phyloP scores from a whole-genome alignment of 1,140 invertebrate species.

The Trypoxylus dichotomus region DNA sequence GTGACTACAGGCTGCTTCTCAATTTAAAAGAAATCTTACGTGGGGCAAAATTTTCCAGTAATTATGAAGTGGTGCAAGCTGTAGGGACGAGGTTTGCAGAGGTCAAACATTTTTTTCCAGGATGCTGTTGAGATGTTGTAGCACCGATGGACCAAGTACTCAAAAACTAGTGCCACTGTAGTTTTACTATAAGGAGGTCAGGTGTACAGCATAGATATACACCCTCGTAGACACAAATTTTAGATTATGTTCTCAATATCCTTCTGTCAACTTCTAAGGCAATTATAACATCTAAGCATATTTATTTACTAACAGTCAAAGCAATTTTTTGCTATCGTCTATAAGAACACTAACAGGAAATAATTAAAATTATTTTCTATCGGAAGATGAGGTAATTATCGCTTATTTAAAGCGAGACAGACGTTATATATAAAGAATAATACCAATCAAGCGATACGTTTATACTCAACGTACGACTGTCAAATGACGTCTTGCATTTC shows the following conservation, averaged over 20 bases:
- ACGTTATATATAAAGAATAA: neutral
- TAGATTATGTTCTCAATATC: neutral
- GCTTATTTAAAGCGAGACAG: neutral
- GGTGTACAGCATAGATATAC: no score
- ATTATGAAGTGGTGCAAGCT: no score
- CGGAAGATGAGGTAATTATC: neutral
- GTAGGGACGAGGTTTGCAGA: no score
- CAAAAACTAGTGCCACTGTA: no score
- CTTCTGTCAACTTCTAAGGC: neutral
- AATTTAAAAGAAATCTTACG: no score
- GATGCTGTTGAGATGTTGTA: no score
- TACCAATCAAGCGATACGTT: neutral
- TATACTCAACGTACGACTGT: neutral
- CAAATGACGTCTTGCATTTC: neutral
- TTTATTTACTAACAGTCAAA: neutral
- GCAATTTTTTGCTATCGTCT: neutral
- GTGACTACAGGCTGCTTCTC: no score
- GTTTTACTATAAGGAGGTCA: no score
- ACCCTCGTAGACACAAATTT: no score
- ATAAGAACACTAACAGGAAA: neutral
- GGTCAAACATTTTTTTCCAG: no score
- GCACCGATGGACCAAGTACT: no score
- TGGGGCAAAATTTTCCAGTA: no score
- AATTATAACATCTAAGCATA: neutral
- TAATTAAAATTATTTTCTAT: constrained; percentile 1